Percentiles rank a stretch among this genome's conserved stretches.
Evolutionary conservation across 2,797 vertebrate genomes (phyloP).

Genomic region (Platyrinchus mystaceus): DNA sequence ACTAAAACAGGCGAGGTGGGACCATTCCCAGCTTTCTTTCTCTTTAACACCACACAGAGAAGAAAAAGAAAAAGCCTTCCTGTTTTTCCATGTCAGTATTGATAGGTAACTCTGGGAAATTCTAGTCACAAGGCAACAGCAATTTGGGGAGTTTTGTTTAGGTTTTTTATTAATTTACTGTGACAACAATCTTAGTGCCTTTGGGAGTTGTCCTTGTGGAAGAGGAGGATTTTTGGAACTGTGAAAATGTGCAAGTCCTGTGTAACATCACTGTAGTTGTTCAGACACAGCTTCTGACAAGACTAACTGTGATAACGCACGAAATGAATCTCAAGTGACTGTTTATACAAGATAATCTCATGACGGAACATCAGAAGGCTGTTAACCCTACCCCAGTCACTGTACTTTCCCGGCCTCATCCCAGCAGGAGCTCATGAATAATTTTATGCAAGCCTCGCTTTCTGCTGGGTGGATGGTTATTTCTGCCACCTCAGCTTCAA

Average conservation of each 20-base stretch:
- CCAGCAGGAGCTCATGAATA: background rate
- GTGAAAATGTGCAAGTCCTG: conserved; percentile 36
- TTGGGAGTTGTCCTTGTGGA: background rate
- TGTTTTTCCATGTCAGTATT: background rate
- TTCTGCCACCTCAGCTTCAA: background rate
- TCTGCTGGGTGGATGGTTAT: background rate
- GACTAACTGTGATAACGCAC: background rate
- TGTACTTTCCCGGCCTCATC: background rate
- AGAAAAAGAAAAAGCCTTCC: background rate
- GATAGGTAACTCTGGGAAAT: background rate
- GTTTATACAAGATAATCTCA: background rate
- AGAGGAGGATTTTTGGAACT: background rate
- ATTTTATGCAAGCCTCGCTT: background rate
- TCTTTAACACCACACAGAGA: background rate
- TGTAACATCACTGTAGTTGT: background rate
- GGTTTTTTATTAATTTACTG: background rate
- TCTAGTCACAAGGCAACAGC: background rate
- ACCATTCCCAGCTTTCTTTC: background rate
- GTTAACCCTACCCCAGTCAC: background rate
- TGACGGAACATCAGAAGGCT: background rate
- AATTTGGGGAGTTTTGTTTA: background rate
- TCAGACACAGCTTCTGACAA: background rate
- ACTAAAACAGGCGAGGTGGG: background rate
- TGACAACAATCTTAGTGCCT: background rate
- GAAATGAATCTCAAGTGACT: background rate